Evolutionary conservation across 2,888 invertebrate genomes (phyloP), one percentile per base, ranked within the genome.

Genomic region (Kuschelorhynchus macadamiae): DNA sequence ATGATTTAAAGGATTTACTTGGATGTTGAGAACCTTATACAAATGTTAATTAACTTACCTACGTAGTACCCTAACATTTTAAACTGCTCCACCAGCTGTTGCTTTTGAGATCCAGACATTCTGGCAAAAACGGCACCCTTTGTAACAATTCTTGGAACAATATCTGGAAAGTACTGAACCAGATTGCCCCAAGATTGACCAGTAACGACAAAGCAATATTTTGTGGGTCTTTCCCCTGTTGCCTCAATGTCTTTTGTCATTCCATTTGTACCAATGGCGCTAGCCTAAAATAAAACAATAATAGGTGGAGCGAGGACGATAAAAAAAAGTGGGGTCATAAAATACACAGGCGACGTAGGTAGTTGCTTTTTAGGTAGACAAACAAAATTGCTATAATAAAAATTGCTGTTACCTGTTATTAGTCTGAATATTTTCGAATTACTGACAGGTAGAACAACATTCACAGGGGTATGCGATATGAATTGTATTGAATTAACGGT

Each of bases 71-170:
- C 96, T 0, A 96, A 82, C 1, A 89, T 90, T 81, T 97, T 96
- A 56, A 97, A 86, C 77, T 94, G 92, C 71, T 95, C 89, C 0
- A 98, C 89, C 0, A 97, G 86, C 70, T 97, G 94, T 73, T 96
- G 96, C 76, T 98, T 98, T 84, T 97, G 96, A 73, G 96, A 95
- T 0, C 97, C 95, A 2, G 94, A 91, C 96, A 97, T 97, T 49
- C 97, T 86, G 0, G 97, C 97, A 85, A 96, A 97, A 55, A 97
- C 94, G 0, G 92, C 91, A 0, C 97, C 96, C 11, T 91, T 88
- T 0, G 89, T 89, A 0, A 90, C 87, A 62, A 94, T 85, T 30
- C 88, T 88, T 0, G 89, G 86, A 65, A 94, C 82, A 68, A 92
- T 79, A 39, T 85, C 81, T 0, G 94, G 91, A 80, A 91, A 93